Conservation (phyloP, 2,113 vertebrate genomes). For the Vulpes ferrilata region DNA sequence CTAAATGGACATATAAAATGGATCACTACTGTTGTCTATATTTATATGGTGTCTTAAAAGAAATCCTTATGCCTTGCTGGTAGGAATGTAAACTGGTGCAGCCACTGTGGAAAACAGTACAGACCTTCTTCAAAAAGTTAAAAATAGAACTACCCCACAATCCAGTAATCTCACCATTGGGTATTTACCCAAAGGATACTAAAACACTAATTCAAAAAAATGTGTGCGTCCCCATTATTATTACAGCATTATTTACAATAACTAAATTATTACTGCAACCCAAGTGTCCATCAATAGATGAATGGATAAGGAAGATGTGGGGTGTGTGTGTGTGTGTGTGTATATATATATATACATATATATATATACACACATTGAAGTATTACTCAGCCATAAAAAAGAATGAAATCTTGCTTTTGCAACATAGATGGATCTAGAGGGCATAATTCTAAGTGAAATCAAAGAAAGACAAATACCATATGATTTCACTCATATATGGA, state of each 20-base stretch:
- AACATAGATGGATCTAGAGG: not conserved
- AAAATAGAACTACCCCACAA: not conserved
- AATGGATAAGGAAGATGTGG: not conserved
- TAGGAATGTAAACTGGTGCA: not conserved
- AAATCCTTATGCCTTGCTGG: not conserved
- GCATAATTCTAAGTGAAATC: not conserved
- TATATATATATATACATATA: too few relatives aligned
- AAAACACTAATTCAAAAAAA: not conserved
- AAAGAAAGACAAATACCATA: not conserved
- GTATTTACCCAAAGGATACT: not conserved
- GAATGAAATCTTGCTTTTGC: not conserved
- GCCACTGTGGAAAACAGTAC: not conserved
- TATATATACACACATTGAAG: not conserved
- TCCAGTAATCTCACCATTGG: not conserved
- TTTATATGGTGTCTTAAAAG: not conserved
- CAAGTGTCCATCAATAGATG: not conserved
- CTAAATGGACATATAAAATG: not conserved
- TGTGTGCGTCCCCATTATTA: not conserved
- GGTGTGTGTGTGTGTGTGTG: too few relatives aligned
- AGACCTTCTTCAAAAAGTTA: not conserved
- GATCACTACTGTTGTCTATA: not conserved
- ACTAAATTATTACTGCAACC: not conserved
- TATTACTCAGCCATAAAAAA: not conserved
- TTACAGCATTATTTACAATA: not conserved
- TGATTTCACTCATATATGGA: not conserved